A percentile compares a stretch with the other conserved stretches of the same genome.
These are phyloP conservation scores for Boleophthalmus pectinirostris DNA, from an alignment of 2,113 vertebrate genomes.

Conservation along the genomic window DNA sequence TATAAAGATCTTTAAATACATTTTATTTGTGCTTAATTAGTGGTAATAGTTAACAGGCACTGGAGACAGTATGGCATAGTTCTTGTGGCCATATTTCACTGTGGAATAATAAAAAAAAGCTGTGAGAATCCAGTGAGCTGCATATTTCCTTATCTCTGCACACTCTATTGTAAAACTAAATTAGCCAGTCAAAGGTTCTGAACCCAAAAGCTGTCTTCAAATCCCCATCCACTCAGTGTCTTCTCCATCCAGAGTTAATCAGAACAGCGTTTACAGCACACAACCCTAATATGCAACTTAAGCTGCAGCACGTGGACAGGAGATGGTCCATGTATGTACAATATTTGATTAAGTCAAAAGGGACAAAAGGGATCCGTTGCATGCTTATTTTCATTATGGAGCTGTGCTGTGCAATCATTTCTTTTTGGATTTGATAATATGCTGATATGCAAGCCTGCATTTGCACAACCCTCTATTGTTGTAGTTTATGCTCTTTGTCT, in stretches of 20 bases:
- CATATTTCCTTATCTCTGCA: constrained; percentile 47
- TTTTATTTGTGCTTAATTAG: constrained; percentile 15
- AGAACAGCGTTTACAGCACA: constrained; percentile 40
- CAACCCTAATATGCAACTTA: constrained; percentile 49
- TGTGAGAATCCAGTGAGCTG: constrained; percentile 38
- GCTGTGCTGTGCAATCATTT: constrained; percentile 67
- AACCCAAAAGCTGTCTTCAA: constrained; percentile 17
- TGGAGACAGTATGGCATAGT: constrained; percentile 24
- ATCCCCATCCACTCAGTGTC: constrained; percentile 10
- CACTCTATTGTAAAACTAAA: constrained; percentile 42
- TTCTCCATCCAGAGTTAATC: constrained; percentile 17
- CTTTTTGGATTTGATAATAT: constrained; percentile 65
- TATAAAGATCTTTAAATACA: not conserved
- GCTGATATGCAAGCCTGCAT: constrained; percentile 68
- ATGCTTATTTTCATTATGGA: constrained; percentile 71
- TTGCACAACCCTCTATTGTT: constrained; percentile 67
- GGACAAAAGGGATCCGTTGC: constrained; percentile 69
- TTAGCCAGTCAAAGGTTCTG: constrained; percentile 44
- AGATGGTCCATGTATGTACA: constrained; percentile 32
- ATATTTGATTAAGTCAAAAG: constrained; percentile 47
- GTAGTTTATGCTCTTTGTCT: constrained; percentile 66
- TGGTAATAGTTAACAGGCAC: constrained; percentile 19
- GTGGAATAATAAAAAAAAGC: constrained; percentile 36
- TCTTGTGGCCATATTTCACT: constrained; percentile 21
- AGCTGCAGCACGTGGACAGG: constrained; percentile 16